Evolutionary conservation across 1,140 invertebrate species (phyloP).

Genomic region (Temnothorax nylanderi): DNA sequence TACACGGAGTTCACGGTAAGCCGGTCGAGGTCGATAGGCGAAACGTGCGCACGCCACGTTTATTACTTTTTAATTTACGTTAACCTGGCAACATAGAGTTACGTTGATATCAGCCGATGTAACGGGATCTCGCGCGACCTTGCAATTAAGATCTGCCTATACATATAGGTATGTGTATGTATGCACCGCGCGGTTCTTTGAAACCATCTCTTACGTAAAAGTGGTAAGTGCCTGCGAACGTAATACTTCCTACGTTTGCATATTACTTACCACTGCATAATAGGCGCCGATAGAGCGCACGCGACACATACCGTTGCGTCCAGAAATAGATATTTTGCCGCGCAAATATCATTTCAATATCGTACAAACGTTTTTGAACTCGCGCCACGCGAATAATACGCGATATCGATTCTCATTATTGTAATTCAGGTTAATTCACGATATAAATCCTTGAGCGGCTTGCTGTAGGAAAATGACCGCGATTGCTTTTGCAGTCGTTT

Average conservation of each 20-base stretch:
- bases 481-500: background rate
- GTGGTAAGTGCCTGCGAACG: conserved; percentile 30
- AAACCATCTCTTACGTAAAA: conserved; percentile 50
- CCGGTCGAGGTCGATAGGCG: conserved; percentile 20
- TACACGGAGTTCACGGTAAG: background rate
- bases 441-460: background rate
- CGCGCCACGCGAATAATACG: background rate
- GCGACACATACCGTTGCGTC: conserved; percentile 23
- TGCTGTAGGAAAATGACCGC: background rate
- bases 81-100: background rate
- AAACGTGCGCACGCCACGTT: conserved; percentile 5
- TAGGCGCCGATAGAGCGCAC: conserved; percentile 32
- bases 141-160: conserved; percentile 47
- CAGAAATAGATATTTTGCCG: conserved; percentile 4
- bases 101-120: conserved; percentile 20
- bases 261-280: conserved; percentile 52
- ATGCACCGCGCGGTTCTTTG: conserved; percentile 4
- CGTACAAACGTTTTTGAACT: background rate
- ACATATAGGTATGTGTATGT: background rate
- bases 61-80: conserved; percentile 48
- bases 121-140: conserved; percentile 47
- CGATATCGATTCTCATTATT: background rate
- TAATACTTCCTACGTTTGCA: conserved; percentile 55
- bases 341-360: background rate
- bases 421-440: background rate